phyloP scores from a whole-genome alignment of 2,888 invertebrate species.

The Scaptomyza caliginosa region DNA sequence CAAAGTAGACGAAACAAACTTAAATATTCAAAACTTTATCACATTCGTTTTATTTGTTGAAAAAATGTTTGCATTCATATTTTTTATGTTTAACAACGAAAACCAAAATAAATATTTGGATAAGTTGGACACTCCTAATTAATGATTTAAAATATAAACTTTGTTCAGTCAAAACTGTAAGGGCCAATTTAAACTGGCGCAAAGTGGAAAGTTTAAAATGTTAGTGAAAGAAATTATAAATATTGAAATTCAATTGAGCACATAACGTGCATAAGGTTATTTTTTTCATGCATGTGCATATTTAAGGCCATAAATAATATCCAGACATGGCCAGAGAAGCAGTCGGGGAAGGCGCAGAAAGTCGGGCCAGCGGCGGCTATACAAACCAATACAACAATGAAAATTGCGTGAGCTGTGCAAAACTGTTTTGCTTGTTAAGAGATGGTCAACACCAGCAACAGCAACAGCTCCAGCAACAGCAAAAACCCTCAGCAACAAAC shows the following conservation, averaged over 20 bases:
- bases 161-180: neutral
- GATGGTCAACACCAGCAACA: conserved; percentile 49
- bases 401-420: conserved; percentile 71
- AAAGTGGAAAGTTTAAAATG: neutral
- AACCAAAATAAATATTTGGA: too few relatives aligned
- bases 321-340: neutral
- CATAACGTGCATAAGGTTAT: conserved; percentile 8
- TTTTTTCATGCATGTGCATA: conserved; percentile 27
- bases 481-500: conserved; percentile 1
- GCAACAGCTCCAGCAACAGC: conserved; percentile 10
- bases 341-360: neutral
- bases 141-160: too few relatives aligned
- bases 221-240: conserved; percentile 15
- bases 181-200: neutral
- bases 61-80: neutral
- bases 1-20: neutral
- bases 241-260: conserved; percentile 53
- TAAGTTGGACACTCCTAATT: too few relatives aligned
- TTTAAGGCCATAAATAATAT: conserved; percentile 64
- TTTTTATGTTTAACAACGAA: neutral
- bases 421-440: conserved; percentile 70
- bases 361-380: neutral
- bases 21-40: neutral
- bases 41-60: neutral
- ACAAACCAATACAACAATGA: conserved; percentile 45